Conservation (phyloP, 1,140 invertebrate species). For the Acromyrmex echinatior region DNA sequence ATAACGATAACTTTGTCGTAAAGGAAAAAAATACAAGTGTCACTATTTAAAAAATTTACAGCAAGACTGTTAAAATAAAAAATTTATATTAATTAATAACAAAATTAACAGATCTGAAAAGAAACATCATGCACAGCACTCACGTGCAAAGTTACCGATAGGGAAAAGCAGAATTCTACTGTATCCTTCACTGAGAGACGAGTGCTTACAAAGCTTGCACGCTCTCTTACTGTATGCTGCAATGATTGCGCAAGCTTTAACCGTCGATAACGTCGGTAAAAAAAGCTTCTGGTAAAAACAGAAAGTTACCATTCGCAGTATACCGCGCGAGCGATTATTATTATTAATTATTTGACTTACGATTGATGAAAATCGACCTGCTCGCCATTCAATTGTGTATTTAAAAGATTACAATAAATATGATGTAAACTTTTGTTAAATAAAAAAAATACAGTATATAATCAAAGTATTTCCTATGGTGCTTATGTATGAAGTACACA, state of each 20-base stretch:
- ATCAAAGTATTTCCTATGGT: background rate
- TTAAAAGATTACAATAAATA: background rate
- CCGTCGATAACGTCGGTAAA: slow-evolving; percentile 73
- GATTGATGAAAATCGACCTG: background rate
- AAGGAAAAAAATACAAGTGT: background rate
- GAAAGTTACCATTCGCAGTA: slow-evolving; percentile 34
- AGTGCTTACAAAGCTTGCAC: slow-evolving; percentile 16
- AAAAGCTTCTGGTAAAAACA: slow-evolving; percentile 11
- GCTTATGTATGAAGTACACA: background rate
- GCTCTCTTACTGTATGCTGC: background rate
- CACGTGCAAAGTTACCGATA: slow-evolving; percentile 51
- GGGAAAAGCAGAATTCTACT: slow-evolving; percentile 13
- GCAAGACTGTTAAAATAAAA: background rate
- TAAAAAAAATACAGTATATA: background rate
- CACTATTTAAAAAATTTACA: background rate
- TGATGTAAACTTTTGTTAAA: background rate
- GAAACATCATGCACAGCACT: background rate
- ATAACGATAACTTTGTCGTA: background rate
- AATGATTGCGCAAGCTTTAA: slow-evolving; percentile 1
- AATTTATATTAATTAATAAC: background rate
- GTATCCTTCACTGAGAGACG: background rate
- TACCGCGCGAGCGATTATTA: background rate
- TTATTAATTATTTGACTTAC: background rate
- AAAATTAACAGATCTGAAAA: background rate
- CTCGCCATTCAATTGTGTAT: background rate